Conservation (phyloP, 1,140 invertebrate species). For the Sarcophaga bullata region DNA sequence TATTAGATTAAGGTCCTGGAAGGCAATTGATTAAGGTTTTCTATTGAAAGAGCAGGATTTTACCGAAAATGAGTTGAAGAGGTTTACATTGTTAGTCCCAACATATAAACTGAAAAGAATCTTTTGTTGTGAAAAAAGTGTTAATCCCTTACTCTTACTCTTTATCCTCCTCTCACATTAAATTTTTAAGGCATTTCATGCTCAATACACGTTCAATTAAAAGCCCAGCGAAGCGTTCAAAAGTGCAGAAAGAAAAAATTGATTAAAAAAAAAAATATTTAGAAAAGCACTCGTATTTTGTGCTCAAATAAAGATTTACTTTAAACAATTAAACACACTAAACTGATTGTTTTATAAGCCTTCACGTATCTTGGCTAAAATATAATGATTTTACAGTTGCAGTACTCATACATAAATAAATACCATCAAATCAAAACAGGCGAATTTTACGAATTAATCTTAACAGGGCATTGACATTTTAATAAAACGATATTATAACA, state of each 20-base stretch:
- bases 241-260: not conserved
- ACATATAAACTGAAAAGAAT: not conserved
- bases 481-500: not conserved
- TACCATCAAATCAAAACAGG: not conserved
- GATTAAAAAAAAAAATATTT: not conserved
- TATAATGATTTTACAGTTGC: not conserved
- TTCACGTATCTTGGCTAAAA: not conserved
- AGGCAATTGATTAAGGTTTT: conserved; percentile 20
- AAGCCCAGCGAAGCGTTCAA: not conserved
- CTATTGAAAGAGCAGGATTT: not conserved
- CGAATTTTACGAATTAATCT: not conserved
- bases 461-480: not conserved
- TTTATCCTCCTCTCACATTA: not conserved
- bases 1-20: conserved; percentile 14
- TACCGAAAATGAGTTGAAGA: not conserved
- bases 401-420: not conserved
- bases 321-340: not conserved
- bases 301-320: not conserved
- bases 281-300: not conserved
- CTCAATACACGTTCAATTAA: not conserved
- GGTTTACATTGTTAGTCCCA: not conserved
- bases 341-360: no score
- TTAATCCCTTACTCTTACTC: not conserved
- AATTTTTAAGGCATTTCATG: not conserved
- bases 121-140: conserved; percentile 1